Percentiles rank a stretch among this genome's conserved stretches.
phyloP scores from a whole-genome alignment of 2,888 invertebrate genomes.

The Meiosimyza platycephala region DNA sequence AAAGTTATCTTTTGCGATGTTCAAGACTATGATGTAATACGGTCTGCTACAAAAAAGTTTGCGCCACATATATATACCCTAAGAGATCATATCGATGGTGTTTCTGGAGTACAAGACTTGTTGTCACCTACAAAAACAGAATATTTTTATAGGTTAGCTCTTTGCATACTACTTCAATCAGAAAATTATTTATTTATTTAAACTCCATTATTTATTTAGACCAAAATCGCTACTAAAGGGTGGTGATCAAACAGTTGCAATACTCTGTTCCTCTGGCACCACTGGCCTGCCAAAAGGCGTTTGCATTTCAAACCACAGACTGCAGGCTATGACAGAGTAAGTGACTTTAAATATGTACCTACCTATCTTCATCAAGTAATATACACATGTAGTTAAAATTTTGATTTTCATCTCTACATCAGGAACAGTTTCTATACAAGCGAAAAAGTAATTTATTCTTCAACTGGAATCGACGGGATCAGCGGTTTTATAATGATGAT shows the following conservation, averaged over 20 bases:
- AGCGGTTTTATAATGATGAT: background rate
- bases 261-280: conserved; percentile 59
- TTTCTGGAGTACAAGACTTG: conserved; percentile 37
- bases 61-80: conserved; percentile 39
- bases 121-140: conserved; percentile 40
- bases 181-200: too few relatives aligned
- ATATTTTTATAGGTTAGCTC: conserved; percentile 39
- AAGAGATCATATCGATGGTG: conserved; percentile 36
- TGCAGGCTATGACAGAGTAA: too few relatives aligned
- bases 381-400: too few relatives aligned
- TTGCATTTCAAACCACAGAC: background rate
- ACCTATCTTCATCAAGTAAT: too few relatives aligned
- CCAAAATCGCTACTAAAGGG: conserved; percentile 33
- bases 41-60: conserved; percentile 40
- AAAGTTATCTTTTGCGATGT: conserved; percentile 46
- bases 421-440: background rate
- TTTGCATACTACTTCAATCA: too few relatives aligned
- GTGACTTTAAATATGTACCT: too few relatives aligned
- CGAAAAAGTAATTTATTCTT: conserved; percentile 2
- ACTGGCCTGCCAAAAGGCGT: conserved; percentile 59
- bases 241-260: conserved; percentile 51
- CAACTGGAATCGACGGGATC: conserved; percentile 12
- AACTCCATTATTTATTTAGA: background rate
- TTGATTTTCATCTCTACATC: background rate
- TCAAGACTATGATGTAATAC: conserved; percentile 44